A percentile compares a stretch with the other conserved stretches of the same genome.
These are phyloP conservation scores for Eclectus roratus DNA, from an alignment of 2,113 vertebrate species.

Conservation along the genomic window DNA sequence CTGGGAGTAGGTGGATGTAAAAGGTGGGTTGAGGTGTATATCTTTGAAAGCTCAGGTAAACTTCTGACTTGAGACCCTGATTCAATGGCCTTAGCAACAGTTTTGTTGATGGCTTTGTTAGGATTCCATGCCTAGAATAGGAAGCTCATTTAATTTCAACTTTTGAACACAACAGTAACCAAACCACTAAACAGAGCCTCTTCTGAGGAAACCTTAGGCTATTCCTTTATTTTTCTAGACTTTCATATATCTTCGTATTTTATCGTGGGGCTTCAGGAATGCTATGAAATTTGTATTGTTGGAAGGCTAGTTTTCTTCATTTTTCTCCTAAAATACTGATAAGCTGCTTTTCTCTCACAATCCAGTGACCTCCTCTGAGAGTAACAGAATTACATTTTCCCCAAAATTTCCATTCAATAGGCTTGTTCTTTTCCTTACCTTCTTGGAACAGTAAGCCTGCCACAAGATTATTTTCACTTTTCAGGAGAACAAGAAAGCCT, in stretches of 20 bases:
- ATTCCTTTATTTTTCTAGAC: background rate
- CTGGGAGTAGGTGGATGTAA: slow-evolving; percentile 24
- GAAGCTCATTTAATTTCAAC: background rate
- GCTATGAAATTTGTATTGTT: background rate
- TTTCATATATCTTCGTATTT: background rate
- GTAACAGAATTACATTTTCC: background rate
- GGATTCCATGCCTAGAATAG: background rate
- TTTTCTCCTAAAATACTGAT: background rate
- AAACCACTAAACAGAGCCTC: background rate
- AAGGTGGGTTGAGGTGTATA: background rate
- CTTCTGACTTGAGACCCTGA: background rate
- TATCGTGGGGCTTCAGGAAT: background rate
- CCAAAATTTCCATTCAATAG: background rate
- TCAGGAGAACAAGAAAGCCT: background rate
- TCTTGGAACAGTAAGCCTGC: background rate
- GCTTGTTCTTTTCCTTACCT: background rate
- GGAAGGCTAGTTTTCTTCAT: background rate
- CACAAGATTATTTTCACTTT: background rate
- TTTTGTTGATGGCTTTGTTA: background rate
- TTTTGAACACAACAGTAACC: background rate
- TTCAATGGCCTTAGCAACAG: background rate
- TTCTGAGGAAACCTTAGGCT: background rate
- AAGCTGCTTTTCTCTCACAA: background rate
- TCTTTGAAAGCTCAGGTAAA: slow-evolving; percentile 16
- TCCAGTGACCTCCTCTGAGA: background rate